Evolutionary conservation across 2,888 invertebrate genomes (phyloP), one percentile per base, ranked within the genome.

Genomic region (Machimus atricapillus): DNA sequence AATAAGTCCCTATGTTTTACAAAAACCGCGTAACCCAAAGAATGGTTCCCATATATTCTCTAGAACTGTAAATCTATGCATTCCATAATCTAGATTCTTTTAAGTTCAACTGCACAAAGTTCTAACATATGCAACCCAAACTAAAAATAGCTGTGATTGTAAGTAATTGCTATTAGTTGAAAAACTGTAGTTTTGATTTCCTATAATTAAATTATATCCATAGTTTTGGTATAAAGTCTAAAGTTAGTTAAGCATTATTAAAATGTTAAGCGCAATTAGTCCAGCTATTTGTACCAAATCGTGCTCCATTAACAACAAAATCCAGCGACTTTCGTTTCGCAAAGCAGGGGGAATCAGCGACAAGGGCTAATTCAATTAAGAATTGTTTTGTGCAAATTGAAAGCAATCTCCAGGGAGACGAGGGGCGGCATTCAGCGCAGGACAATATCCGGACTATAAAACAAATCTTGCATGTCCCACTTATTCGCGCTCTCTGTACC

Each of bases 361-460:
- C 27, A 66, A 66, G 66, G 1, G 37, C 40, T 82, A 56, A 58
- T 66, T 82, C 58, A 82, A 66, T 82, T 82, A 82, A 66, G 66
- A 82, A 58, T 82, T 82, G 58, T 82, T 66, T 82, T 82, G 82
- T 23, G 23, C 37, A 82, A 82, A 82, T 82, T 82, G 82, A 82
- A 82, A 82, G 82, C 66, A 82, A 82, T 58, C 82, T 37, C 82
- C 40, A 19, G 58, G 58, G 82, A 58, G 58, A 37, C 37, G 37
- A 14, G 14, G 66, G 66, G 23, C 1, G 58, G 14, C 14, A 82
- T 82, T 82, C 52, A 56, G 19, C 82, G 58, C 58, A 66, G 82
- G 66, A 37, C 58, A 82, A 82, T 82, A 82, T 81, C 81, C 56
- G 52, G 31, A 46, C 81, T 56, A 81, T 81, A 66, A 66, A 82